These are phyloP conservation scores for Gryllus longicercus DNA, from an alignment of 2,888 invertebrate species.

Conservation along the genomic window DNA sequence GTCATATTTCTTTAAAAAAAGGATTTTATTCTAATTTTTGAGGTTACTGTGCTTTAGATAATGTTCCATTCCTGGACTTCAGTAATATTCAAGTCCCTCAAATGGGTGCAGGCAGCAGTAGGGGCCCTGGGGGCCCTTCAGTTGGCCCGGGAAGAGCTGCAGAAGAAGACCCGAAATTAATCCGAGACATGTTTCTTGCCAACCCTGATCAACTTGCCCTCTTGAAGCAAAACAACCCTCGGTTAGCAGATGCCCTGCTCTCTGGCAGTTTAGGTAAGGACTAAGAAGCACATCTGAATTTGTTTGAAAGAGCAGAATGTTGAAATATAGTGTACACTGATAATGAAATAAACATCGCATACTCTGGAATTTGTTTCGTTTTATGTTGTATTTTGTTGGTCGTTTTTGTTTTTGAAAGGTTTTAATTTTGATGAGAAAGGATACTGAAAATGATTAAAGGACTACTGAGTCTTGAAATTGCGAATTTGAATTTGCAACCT, in stretches of 20 bases:
- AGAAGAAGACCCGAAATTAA: slow-evolving; percentile 79
- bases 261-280: slow-evolving; percentile 74
- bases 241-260: slow-evolving; percentile 84
- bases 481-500: too few species aligned
- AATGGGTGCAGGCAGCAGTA: slow-evolving; percentile 30
- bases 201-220: slow-evolving; percentile 89
- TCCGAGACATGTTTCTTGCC: slow-evolving; percentile 79
- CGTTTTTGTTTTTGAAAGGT: too few species aligned
- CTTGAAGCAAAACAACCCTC: slow-evolving; percentile 89
- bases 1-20: too few species aligned
- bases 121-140: slow-evolving; percentile 27
- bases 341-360: too few species aligned
- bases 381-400: too few species aligned
- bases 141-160: slow-evolving; percentile 36
- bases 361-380: too few species aligned
- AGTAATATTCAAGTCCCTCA: slow-evolving; percentile 77
- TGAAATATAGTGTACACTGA: too few species aligned
- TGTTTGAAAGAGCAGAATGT: too few species aligned
- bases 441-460: too few species aligned
- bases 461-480: too few species aligned
- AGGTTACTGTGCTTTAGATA: not conserved
- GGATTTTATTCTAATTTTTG: not conserved
- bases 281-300: not conserved
- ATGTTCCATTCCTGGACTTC: slow-evolving; percentile 63
- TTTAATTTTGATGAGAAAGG: too few species aligned